A percentile compares a stretch with the other conserved stretches of the same genome.
phyloP scores from a whole-genome alignment of 2,888 invertebrate species.

The Aporophyla lueneburgensis region DNA sequence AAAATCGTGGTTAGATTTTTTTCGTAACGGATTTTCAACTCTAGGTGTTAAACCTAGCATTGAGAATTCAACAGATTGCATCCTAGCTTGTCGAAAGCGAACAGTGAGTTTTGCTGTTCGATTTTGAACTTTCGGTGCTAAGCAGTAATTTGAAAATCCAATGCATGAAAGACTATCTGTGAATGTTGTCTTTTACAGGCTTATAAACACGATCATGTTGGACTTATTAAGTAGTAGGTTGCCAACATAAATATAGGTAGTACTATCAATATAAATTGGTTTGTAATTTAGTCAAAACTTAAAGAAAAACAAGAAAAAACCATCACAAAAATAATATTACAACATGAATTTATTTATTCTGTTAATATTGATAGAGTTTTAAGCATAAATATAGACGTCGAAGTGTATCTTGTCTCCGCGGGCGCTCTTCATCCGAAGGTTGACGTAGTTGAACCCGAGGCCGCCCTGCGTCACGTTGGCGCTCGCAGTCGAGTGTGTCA shows the following conservation, averaged over 20 bases:
- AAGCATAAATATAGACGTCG: constrained; percentile 80
- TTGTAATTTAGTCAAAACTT: background rate
- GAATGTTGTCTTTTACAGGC: background rate
- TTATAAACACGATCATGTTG: background rate
- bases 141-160: no score
- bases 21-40: no score
- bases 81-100: no score
- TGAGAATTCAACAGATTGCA: no score
- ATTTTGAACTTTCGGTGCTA: no score
- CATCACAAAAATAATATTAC: background rate
- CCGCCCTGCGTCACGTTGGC: constrained; percentile 83
- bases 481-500: constrained; percentile 73
- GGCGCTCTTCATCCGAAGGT: constrained; percentile 82
- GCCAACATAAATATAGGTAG: background rate
- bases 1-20: no score
- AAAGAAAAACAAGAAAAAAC: background rate
- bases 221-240: background rate
- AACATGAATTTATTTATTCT: constrained; percentile 22
- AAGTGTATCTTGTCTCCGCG: constrained; percentile 74
- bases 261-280: background rate
- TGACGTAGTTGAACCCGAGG: constrained; percentile 77
- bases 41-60: no score
- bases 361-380: constrained; percentile 32
- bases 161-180: no score
- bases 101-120: no score